Percentiles rank a stretch among this genome's conserved stretches.
Evolutionary conservation across 2,888 invertebrate genomes (phyloP).

Genomic region (Lasioglossum oenotherae): DNA sequence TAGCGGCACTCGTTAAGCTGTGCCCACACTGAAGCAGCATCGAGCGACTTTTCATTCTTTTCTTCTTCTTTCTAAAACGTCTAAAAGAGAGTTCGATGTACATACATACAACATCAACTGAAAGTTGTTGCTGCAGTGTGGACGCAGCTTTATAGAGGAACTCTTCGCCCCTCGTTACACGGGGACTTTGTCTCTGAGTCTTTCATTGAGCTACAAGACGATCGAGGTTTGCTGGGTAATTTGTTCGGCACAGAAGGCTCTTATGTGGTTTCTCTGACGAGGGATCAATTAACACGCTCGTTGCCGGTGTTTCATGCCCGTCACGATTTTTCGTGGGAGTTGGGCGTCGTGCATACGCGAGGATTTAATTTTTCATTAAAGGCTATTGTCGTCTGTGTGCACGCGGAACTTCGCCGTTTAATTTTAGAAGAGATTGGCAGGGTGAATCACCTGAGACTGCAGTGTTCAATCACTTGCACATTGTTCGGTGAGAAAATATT

Average conservation of each 20-base stretch:
- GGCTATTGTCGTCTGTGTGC: not conserved
- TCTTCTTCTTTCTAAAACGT: too few relatives aligned
- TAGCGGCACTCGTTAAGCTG: not conserved
- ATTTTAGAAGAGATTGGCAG: not conserved
- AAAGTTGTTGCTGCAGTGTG: not conserved
- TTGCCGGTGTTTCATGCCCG: not conserved
- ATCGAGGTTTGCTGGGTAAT: conserved; percentile 61
- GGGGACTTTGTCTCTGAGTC: conserved; percentile 28
- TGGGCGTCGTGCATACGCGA: not conserved
- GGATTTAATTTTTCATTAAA: not conserved
- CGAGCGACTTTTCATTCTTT: too few relatives aligned
- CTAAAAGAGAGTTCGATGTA: not conserved
- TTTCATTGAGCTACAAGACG: conserved; percentile 36
- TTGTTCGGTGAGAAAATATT: not conserved
- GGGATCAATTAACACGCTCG: conserved; percentile 53
- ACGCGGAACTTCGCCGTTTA: not conserved
- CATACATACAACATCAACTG: too few relatives aligned
- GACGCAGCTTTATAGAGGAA: conserved; percentile 7
- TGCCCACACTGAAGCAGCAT: too few relatives aligned
- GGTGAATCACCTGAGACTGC: not conserved
- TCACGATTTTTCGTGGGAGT: not conserved
- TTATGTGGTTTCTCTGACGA: conserved; percentile 43
- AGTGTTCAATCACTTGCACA: not conserved
- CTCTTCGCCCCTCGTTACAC: conserved; percentile 42
- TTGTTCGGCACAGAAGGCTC: conserved; percentile 52